Conservation (phyloP, 2,888 invertebrate genomes). For the Drosophila hamatofila region DNA sequence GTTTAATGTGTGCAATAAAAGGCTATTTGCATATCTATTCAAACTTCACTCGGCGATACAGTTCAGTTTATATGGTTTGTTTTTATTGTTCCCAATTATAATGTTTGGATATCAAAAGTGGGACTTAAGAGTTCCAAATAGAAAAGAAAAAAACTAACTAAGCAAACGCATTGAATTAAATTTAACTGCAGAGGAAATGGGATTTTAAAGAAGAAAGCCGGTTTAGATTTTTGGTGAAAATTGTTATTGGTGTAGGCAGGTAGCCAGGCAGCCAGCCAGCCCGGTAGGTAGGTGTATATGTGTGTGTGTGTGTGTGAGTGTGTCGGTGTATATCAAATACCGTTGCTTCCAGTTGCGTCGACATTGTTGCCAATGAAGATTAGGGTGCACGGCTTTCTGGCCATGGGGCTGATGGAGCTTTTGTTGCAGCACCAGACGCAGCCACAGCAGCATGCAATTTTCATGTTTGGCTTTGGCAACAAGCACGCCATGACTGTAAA, state of each 20-base stretch:
- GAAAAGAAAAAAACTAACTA: not conserved
- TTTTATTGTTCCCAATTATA: slow-evolving; percentile 13
- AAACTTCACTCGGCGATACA: slow-evolving; percentile 1
- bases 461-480: slow-evolving; percentile 50
- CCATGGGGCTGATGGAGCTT: slow-evolving; percentile 26
- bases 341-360: slow-evolving; percentile 59
- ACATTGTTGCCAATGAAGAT: slow-evolving; percentile 61
- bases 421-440: slow-evolving; percentile 9
- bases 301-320: slow-evolving; percentile 22
- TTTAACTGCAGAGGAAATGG: slow-evolving; percentile 27
- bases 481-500: slow-evolving; percentile 28
- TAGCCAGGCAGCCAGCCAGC: not conserved
- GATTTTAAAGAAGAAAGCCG: slow-evolving; percentile 34
- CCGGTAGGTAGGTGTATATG: slow-evolving; percentile 28
- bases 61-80: slow-evolving; percentile 10
- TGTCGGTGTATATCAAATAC: slow-evolving; percentile 57
- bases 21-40: slow-evolving; percentile 27
- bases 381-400: slow-evolving; percentile 55
- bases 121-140: not conserved
- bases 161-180: slow-evolving; percentile 15
- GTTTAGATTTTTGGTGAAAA: slow-evolving; percentile 48
- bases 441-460: slow-evolving; percentile 60
- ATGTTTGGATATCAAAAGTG: slow-evolving; percentile 2
- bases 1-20: slow-evolving; percentile 17
- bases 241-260: slow-evolving; percentile 33